These are phyloP conservation scores for Siniperca knerii DNA, from an alignment of 2,113 vertebrate genomes.

Conservation along the genomic window DNA sequence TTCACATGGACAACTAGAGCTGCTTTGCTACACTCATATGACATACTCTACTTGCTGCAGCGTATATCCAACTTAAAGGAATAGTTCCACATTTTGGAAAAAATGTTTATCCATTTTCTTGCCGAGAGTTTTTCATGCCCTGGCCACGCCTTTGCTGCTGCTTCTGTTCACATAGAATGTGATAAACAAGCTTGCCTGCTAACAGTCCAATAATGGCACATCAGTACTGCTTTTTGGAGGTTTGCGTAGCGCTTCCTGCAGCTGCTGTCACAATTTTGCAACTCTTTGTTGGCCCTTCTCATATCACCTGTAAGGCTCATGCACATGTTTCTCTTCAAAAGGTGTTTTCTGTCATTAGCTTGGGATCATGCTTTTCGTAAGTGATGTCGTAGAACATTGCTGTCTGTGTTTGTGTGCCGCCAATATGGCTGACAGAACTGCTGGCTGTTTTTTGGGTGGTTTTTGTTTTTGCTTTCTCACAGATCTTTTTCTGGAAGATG, in stretches of 20 bases:
- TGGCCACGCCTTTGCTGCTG: not conserved
- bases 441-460: not conserved
- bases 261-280: not conserved
- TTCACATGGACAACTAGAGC: not conserved
- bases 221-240: not conserved
- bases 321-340: not conserved
- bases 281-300: not conserved
- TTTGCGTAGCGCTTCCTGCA: not conserved
- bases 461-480: not conserved
- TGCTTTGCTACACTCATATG: not conserved
- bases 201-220: not conserved
- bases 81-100: not conserved
- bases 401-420: not conserved
- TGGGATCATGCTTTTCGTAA: not conserved
- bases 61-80: not conserved
- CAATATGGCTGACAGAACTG: not conserved
- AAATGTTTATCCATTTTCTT: too few relatives aligned
- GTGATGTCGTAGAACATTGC: not conserved
- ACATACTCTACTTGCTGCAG: not conserved
- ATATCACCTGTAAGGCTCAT: not conserved
- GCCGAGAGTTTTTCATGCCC: not conserved
- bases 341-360: not conserved
- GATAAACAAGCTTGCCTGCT: not conserved
- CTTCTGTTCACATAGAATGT: not conserved
- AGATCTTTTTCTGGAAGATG: not conserved